phyloP scores from a whole-genome alignment of 2,888 invertebrate species.

The Zhuqinia jingwanae region DNA sequence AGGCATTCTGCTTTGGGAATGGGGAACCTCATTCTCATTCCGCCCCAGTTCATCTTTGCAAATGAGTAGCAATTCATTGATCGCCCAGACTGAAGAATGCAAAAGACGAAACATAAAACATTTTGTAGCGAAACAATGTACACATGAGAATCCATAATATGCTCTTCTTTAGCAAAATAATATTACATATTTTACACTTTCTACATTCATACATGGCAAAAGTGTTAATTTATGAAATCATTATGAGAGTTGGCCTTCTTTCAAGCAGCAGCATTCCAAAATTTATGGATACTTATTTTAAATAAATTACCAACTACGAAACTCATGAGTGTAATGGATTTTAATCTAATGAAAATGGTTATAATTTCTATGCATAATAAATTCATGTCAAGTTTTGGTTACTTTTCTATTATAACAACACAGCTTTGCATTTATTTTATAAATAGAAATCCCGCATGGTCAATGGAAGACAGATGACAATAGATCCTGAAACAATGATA shows the following conservation, averaged over 20 bases:
- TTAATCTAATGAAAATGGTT: conserved; percentile 11
- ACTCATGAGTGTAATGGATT: not conserved
- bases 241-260: not conserved
- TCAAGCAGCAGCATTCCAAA: not conserved
- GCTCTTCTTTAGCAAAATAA: too few species aligned
- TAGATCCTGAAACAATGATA: not conserved
- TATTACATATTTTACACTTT: not conserved
- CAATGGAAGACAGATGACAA: too few species aligned
- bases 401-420: too few species aligned
- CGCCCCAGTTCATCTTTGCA: conserved; percentile 19
- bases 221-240: conserved; percentile 50
- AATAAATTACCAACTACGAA: conserved; percentile 4
- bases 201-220: not conserved
- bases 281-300: conserved; percentile 42
- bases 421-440: too few species aligned
- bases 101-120: not conserved
- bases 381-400: too few species aligned
- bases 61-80: conserved; percentile 7
- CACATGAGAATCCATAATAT: too few species aligned
- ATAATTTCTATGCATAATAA: not conserved
- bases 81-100: not conserved
- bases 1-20: too few species aligned
- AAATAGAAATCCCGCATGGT: too few species aligned
- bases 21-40: conserved; percentile 35
- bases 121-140: not conserved